These are phyloP conservation scores for Tethea ocularis DNA, from an alignment of 2,888 invertebrate genomes.

Conservation along the genomic window DNA sequence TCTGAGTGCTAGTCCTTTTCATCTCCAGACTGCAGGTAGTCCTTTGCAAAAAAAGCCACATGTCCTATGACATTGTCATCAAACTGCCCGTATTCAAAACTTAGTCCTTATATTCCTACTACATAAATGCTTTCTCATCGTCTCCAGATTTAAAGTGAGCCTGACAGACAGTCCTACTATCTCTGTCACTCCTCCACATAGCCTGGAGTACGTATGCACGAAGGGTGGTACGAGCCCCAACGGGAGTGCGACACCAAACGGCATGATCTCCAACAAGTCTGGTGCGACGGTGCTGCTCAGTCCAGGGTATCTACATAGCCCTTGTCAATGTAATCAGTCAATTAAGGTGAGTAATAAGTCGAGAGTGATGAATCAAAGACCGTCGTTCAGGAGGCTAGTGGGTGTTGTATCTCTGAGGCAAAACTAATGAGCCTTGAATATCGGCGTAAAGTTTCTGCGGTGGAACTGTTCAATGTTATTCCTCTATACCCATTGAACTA, in stretches of 20 bases:
- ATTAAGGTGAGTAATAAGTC: constrained; percentile 75
- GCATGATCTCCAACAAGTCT: constrained; percentile 68
- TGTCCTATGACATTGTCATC: no score
- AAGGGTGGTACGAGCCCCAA: constrained; percentile 71
- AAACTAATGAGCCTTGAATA: no score
- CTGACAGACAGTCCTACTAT: constrained; percentile 77
- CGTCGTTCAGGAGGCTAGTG: no score
- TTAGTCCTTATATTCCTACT: not conserved
- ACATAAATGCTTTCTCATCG: not conserved
- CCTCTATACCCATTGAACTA: no score
- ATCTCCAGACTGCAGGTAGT: no score
- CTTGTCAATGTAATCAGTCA: constrained; percentile 78
- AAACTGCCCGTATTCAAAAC: not conserved
- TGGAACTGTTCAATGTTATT: no score
- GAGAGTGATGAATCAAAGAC: no score
- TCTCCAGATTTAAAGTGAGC: constrained; percentile 66
- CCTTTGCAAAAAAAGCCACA: no score
- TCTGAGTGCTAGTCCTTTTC: no score
- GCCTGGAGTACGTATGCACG: constrained; percentile 72
- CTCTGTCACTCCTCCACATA: constrained; percentile 74
- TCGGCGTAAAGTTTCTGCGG: no score
- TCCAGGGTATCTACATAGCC: constrained; percentile 72
- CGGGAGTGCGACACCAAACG: constrained; percentile 74
- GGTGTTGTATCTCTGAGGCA: no score
- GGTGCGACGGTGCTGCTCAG: constrained; percentile 74